Evolutionary conservation across 2,797 vertebrate species (phyloP), one percentile per base, ranked within the genome.

Genomic region (Spinus olivaceus): DNA sequence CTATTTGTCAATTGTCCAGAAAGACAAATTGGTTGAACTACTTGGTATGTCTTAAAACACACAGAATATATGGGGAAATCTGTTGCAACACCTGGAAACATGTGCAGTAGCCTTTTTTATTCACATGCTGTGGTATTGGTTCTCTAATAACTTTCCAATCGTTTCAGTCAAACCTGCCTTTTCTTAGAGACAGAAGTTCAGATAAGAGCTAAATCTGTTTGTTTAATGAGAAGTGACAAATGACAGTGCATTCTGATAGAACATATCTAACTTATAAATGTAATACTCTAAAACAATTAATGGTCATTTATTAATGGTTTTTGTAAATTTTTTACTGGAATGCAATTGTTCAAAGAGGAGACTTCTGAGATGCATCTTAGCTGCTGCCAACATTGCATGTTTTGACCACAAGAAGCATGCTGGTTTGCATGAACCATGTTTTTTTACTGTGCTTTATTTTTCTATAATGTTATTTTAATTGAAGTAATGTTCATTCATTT

Each of bases 201-300:
- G 50, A 41, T n/a, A 83, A 77, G 42, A 89, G 47, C n/a, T 81
- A 89, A 82, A 85, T 71, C n/a, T 74, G 30, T 28, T 74, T 88
- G 50, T 87, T 94, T 94, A 85, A 86, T 65, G 84, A 87, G 50
- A 86, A 65, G 30, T 82, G 81, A 87, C 32, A 84, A 90, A 88
- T 76, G 47, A 61, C 39, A 39, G 39, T 80, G 35, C 22, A 50
- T 88, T 91, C 51, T 56, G 24, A 53, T 57, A 70, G 63, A 74
- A 56, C 1, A 22, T 90, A n/a, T 30, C 37, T 37, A 59, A 50
- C 44, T 74, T 87, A n/a, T 2, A 42, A 81, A 86, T 61, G 18
- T 27, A 61, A 42, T 56, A 25, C 42, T 93, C 39, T 85, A 30
- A 89, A 88, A 33, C 15, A 81, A 51, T 81, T 49, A 71, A 28